Evolutionary conservation across 2,888 invertebrate genomes (phyloP), one percentile per base, ranked within the genome.

Genomic region (Caenorhabditis afra): DNA sequence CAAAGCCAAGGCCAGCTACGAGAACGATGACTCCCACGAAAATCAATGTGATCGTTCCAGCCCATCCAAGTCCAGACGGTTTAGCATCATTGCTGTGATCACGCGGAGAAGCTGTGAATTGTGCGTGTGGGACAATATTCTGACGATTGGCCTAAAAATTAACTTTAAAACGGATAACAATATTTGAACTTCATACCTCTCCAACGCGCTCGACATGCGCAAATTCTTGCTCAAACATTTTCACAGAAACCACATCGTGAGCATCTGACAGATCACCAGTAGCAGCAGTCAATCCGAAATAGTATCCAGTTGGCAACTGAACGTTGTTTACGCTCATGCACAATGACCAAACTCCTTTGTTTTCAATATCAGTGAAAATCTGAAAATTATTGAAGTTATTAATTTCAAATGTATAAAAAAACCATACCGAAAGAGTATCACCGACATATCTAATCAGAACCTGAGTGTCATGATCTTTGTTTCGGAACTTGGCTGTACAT

Each of bases 241-340:
- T 95, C 79, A 99, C 93, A 1, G 96, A 94, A 80, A 96, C 93
- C 79, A 99, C 93, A 91, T 99, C 98, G 91, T 99, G 99, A 91
- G 95, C 96, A 92, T 99, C 99, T 79, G 95, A 94, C 52, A 99
- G 92, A 91, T 99, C 97, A 1, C 99, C 99, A 0, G 99, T 99
- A 0, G 96, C 96, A 0, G 99, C 96, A 0, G 96, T 94, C 4
- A 96, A 93, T 1, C 99, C 99, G 91, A 97, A 94, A 91, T 93
- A 96, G 91, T 97, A 98, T 0, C 96, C 96, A 0, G 97, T 96
- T 0, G 99, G 99, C 11, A 99, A 92, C 76, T 94, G 93, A 0
- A 99, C 95, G 55, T 96, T 95, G 86, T 94, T 93, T 0, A 96
- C 96, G 66, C 93, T 93, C 87, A 99, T 94, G 90, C 99, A 99